Percentiles rank a stretch among this genome's conserved stretches.
phyloP scores from a whole-genome alignment of 2,797 vertebrate species.

The Notamacropus eugenii region DNA sequence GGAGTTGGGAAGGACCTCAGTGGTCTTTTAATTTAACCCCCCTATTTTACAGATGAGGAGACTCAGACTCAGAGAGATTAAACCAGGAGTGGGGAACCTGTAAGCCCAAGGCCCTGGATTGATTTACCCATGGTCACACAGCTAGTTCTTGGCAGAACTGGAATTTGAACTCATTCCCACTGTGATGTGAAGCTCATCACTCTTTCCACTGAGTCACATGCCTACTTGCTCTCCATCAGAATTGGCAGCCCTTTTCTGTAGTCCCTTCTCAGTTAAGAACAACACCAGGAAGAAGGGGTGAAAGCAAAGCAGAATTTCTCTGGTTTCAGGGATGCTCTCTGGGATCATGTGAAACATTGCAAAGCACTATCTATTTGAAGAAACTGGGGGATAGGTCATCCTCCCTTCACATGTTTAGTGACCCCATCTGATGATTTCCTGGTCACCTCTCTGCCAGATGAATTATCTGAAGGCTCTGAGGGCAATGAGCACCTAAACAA shows the following conservation, averaged over 20 bases:
- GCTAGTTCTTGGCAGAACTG: not conserved
- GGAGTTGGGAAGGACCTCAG: not conserved
- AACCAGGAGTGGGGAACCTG: not conserved
- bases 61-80: not conserved
- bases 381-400: not conserved
- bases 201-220: not conserved
- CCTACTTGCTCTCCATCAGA: not conserved
- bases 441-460: rapidly evolving
- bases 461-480: not conserved
- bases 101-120: too few species aligned
- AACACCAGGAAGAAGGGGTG: not conserved
- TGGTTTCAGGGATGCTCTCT: not conserved
- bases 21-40: not conserved
- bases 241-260: not conserved
- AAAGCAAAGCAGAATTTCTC: not conserved
- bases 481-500: not conserved
- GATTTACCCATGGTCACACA: not conserved
- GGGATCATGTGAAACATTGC: not conserved
- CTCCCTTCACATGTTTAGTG: not conserved
- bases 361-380: not conserved
- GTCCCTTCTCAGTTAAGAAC: not conserved
- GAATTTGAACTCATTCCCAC: not conserved
- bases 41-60: not conserved
- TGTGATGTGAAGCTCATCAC: not conserved
- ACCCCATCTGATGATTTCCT: conserved; percentile 37